Conservation (phyloP, 2,113 vertebrate genomes). For the Ciconia stormi region DNA sequence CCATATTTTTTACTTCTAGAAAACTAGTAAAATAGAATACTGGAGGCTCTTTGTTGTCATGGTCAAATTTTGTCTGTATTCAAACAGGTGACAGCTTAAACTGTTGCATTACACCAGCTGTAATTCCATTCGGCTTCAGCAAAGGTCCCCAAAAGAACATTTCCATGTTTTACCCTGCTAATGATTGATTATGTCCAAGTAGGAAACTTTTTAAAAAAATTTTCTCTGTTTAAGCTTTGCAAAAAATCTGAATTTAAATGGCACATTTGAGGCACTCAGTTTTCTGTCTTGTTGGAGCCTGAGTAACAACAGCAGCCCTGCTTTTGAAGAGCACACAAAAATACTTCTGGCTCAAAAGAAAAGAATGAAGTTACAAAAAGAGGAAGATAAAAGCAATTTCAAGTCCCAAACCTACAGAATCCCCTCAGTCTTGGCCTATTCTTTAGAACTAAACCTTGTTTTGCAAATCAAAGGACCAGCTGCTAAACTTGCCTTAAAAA, state of each 20-base stretch:
- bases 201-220: not conserved
- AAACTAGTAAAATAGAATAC: not conserved
- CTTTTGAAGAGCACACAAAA: slow-evolving; percentile 27
- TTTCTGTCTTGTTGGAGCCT: not conserved
- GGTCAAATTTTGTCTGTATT: not conserved
- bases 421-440: not conserved
- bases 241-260: slow-evolving; percentile 23
- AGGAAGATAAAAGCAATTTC: slow-evolving; percentile 51
- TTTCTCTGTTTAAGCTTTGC: not conserved
- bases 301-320: not conserved
- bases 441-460: slow-evolving; percentile 32
- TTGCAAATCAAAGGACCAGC: slow-evolving; percentile 68
- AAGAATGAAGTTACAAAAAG: slow-evolving; percentile 6
- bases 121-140: not conserved
- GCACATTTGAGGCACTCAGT: not conserved
- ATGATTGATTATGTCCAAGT: not conserved
- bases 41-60: not conserved
- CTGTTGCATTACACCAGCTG: not conserved
- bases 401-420: slow-evolving; percentile 36
- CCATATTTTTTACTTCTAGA: not conserved
- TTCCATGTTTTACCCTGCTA: not conserved
- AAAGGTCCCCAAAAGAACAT: not conserved
- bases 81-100: not conserved
- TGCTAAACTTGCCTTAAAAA: slow-evolving; percentile 31
- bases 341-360: not conserved